Conservation (phyloP, 1,140 invertebrate species). For the Pseudomyrmex dendroicus region DNA sequence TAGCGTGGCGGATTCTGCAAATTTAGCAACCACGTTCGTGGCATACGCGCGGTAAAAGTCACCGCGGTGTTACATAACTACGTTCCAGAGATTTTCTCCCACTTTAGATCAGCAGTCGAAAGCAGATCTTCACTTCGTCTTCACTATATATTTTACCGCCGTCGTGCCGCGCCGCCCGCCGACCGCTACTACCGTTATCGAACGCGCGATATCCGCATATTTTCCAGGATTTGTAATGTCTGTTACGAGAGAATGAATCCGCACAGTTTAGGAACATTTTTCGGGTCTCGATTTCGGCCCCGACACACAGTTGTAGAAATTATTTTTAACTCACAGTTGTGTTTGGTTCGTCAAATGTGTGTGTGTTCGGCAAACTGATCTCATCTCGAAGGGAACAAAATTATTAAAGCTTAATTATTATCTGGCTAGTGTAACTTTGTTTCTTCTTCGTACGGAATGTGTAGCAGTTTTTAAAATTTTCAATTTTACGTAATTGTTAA, state of each 20-base stretch:
- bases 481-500: too few relatives aligned
- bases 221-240: slow-evolving; percentile 45
- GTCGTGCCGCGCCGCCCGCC: neutral
- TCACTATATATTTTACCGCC: too few relatives aligned
- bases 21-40: slow-evolving; percentile 51
- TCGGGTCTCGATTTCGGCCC: slow-evolving; percentile 18
- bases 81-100: slow-evolving; percentile 28
- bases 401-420: too few relatives aligned
- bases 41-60: slow-evolving; percentile 62
- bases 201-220: slow-evolving; percentile 48
- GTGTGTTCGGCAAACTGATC: too few relatives aligned
- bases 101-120: slow-evolving; percentile 46
- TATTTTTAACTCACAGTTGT: too few relatives aligned
- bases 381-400: too few relatives aligned
- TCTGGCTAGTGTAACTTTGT: too few relatives aligned
- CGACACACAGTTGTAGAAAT: too few relatives aligned
- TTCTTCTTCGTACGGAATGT: too few relatives aligned
- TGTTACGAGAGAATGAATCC: neutral
- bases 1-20: slow-evolving; percentile 28
- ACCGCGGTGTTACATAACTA: slow-evolving; percentile 50
- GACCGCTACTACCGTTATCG: slow-evolving; percentile 46
- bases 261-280: neutral
- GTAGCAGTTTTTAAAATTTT: too few relatives aligned
- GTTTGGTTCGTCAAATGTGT: too few relatives aligned
- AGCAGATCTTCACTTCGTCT: slow-evolving; percentile 47